A percentile compares a stretch with the other conserved stretches of the same genome.
Conservation (phyloP, 2,888 invertebrate genomes). For the Epinotia bilunana region DNA sequence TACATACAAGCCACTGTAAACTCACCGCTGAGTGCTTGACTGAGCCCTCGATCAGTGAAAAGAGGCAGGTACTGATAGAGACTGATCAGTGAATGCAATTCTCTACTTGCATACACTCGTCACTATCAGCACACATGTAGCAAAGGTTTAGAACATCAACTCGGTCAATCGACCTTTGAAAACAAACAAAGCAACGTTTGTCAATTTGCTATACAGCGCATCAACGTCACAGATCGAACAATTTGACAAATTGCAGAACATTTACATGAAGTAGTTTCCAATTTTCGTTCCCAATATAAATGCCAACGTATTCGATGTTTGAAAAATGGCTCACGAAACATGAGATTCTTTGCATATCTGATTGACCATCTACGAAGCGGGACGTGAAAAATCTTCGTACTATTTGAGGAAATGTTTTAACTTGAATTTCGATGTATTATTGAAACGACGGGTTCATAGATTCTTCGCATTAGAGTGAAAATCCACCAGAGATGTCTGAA, state of each 20-base stretch:
- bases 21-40: too few species aligned
- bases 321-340: slow-evolving; percentile 6
- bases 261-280: slow-evolving; percentile 16
- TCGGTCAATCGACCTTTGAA: too few species aligned
- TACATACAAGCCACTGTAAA: too few species aligned
- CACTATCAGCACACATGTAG: not conserved
- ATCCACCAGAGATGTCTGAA: too few species aligned
- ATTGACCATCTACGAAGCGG: not conserved
- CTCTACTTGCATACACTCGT: not conserved
- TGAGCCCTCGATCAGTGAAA: too few species aligned
- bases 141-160: too few species aligned
- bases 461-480: not conserved
- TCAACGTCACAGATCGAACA: not conserved
- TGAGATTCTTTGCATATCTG: slow-evolving; percentile 1
- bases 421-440: not conserved
- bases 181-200: not conserved
- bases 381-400: not conserved
- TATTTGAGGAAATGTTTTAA: not conserved
- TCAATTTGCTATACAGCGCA: not conserved
- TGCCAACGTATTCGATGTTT: slow-evolving; percentile 1
- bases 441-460: not conserved
- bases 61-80: too few species aligned
- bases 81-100: too few species aligned
- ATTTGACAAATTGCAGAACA: not conserved
- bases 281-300: slow-evolving; percentile 8